These are phyloP conservation scores for Carlito syrichta DNA, from an alignment of 2,113 vertebrate species.

Conservation along the genomic window DNA sequence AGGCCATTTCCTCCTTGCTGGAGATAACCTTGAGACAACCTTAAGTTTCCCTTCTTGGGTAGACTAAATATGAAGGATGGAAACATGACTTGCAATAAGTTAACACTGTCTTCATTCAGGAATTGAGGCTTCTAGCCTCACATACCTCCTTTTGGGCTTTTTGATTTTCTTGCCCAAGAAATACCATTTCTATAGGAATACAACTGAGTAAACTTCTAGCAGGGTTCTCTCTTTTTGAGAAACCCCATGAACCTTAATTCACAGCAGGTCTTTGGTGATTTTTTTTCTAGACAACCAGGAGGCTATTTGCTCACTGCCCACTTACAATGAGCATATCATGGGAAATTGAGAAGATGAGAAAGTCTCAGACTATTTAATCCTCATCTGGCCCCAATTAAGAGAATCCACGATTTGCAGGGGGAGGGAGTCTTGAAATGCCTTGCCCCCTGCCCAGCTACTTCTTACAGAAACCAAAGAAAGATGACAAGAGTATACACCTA, in stretches of 20 bases:
- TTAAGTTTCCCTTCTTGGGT: slow-evolving; percentile 54
- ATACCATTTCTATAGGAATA: slow-evolving; percentile 58
- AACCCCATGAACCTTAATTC: slow-evolving; percentile 35
- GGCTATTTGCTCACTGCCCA: slow-evolving; percentile 44
- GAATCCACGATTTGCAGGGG: slow-evolving; percentile 22
- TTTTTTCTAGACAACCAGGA: slow-evolving; percentile 46
- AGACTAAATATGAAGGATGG: slow-evolving; percentile 19
- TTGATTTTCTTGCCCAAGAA: slow-evolving; percentile 58
- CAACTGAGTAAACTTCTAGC: slow-evolving; percentile 54
- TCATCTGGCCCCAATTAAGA: slow-evolving; percentile 50
- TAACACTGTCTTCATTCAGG: slow-evolving; percentile 50
- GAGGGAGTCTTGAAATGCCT: slow-evolving; percentile 19
- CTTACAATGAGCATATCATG: slow-evolving; percentile 3
- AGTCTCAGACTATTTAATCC: slow-evolving; percentile 33
- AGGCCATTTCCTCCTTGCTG: slow-evolving; percentile 26
- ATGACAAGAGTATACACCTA: slow-evolving; percentile 17
- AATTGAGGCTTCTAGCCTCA: slow-evolving; percentile 36
- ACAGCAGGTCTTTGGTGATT: slow-evolving; percentile 53
- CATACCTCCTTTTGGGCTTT: slow-evolving; percentile 56
- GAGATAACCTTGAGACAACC: slow-evolving; percentile 54
- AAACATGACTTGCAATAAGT: slow-evolving; percentile 52
- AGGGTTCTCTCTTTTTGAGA: slow-evolving; percentile 55
- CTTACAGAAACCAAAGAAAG: slow-evolving; percentile 46
- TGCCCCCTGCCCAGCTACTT: slow-evolving; percentile 42
- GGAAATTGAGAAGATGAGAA: slow-evolving; percentile 31